A percentile compares a stretch with the other conserved stretches of the same genome.
Conservation (phyloP, 1,140 invertebrate genomes). For the Drosophila ercepeae region DNA sequence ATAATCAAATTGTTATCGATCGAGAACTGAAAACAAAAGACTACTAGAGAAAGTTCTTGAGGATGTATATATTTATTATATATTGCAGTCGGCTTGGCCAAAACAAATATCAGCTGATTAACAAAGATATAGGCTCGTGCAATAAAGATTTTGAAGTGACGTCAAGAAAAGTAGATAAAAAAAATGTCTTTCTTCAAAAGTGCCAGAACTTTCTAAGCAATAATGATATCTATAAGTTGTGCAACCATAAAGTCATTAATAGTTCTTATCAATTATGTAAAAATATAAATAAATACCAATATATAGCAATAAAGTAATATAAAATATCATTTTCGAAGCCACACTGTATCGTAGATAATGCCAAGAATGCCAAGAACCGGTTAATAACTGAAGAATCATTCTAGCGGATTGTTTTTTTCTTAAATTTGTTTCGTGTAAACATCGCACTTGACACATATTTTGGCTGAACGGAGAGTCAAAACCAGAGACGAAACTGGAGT, state of each 20-base stretch:
- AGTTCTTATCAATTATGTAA: neutral
- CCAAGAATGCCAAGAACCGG: constrained; percentile 11
- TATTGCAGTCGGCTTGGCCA: neutral
- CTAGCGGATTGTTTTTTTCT: constrained; percentile 27
- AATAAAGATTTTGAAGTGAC: constrained; percentile 1
- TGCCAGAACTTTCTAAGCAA: neutral
- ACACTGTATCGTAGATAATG: neutral
- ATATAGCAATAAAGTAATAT: neutral
- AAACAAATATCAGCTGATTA: neutral
- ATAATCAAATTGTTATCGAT: constrained; percentile 47
- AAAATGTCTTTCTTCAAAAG: neutral
- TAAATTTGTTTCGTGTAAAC: constrained; percentile 30
- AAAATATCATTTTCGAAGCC: neutral
- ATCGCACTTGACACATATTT: constrained; percentile 72
- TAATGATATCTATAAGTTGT: neutral
- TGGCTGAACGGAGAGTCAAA: no score
- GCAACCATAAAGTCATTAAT: neutral
- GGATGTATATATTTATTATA: neutral
- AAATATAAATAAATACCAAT: neutral
- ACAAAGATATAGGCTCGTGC: neutral
- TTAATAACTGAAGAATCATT: constrained; percentile 33
- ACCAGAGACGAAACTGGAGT: constrained; percentile 17
- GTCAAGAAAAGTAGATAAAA: neutral
- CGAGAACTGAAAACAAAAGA: constrained; percentile 2
- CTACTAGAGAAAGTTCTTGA: constrained; percentile 23